Evolutionary conservation across 2,113 vertebrate species (phyloP), one percentile per base, ranked within the genome.

Genomic region (Corvus moneduloides): DNA sequence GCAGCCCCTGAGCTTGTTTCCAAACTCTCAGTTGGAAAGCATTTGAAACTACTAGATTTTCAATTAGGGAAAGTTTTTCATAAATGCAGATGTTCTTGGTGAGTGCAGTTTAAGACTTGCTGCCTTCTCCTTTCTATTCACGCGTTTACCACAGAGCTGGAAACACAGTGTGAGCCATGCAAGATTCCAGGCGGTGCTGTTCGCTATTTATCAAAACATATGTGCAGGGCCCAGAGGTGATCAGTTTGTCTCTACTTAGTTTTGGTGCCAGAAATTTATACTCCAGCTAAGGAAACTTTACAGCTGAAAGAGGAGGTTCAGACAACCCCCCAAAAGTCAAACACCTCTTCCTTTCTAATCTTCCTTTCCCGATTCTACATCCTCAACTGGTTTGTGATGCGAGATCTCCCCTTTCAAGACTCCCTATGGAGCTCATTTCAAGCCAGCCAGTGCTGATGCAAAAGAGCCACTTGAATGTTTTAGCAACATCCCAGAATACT

Each of bases 61-160:
- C 76, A 93, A 81, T 86, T 81, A 96, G 92, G 94, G 88, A 96
- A 96, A 96, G 91, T 83, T 83, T 63, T 73, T 89, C 84, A 92
- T 48, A 87, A 78, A 75, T 80, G 87, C 90, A 96, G 95, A 97
- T 96, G 92, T 94, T 79, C 55, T 24, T 7, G 68, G 86, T 11
- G 27, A 78, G 86, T 44, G 76, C 92, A 89, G 80, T 79, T 94
- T 16, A 87, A 92, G 83, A 69, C 71, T 95, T 85, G 74, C 76
- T 43, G 94, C 61, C 83, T 84, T 83, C 59, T 75, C 16, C 64
- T 84, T 94, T 88, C 96, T 89, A 80, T 89, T 93, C 81, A 87
- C 80, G 87, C 93, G 87, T 83, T 97, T 80, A 93, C 85, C 92
- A 85, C 48, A 95, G 52, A 35, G 86, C 80, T 82, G 89, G 91